Base-by-base conservation (phyloP, 2,797 vertebrate species). In the Holocentrus rufus region DNA sequence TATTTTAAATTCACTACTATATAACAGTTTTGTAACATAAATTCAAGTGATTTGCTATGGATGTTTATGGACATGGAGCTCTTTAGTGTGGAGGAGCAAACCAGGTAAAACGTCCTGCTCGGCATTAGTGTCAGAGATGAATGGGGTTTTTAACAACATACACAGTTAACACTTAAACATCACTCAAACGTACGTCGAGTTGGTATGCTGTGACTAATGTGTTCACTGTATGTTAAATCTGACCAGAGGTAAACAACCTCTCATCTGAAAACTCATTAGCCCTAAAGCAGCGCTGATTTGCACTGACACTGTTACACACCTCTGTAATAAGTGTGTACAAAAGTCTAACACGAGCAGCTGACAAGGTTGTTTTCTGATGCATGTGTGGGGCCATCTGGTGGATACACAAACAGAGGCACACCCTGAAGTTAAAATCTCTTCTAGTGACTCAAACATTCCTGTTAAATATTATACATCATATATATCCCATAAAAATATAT, bases 401-500 rank as follows among this genome's bases (percentile, higher is more conserved):
- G 64, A 65, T 11, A 52, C 7, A 58, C 27, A 14, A 58, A 73
- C 57, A 74, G 72, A 74, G 34, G 58, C 77, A 46, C 71, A 55
- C 50, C 46, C 50, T 69, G 1, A 72, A 65, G n/a, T 60, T 71
- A 59, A 70, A 54, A 55, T 50, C 65, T 76, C 17, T 34, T 69
- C 18, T 62, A 60, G 27, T 63, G 18, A 30, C 17, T 69, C 72
- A 81, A 72, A 65, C 59, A 67, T 57, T 42, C 72, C 62, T 81
- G 67, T 52, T 80, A 55, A 68, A 74, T 62, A 69, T 30, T 79
- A 14, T 50, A 67, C 10, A 54, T 69, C 31, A 3, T 25, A 81
- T 74, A 81, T 50, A 77, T 82, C 25, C 49, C 50, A 68, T 20
- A 80, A 80, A 87, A 74, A 88, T 81, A 87, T 60, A 81, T 62